These are phyloP conservation scores for Pilophorus perplexus DNA, from an alignment of 2,888 invertebrate species.

Conservation along the genomic window DNA sequence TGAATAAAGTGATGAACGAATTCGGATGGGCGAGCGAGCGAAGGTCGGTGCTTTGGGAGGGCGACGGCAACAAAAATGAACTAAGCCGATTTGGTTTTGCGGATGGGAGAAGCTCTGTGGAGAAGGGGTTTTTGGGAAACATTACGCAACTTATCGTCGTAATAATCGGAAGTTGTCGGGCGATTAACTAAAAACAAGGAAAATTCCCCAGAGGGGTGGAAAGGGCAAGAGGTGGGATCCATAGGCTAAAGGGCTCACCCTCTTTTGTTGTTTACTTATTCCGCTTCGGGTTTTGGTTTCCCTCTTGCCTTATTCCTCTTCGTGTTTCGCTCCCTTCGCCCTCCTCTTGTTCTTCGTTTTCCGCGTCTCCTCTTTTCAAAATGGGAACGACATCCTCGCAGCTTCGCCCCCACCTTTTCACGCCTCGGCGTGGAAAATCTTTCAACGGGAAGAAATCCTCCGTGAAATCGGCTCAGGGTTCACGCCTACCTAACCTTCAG, in stretches of 20 bases:
- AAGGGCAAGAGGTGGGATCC: neutral
- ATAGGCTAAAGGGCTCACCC: constrained; percentile 14
- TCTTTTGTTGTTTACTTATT: constrained; percentile 10
- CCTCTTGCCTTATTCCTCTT: too few relatives aligned
- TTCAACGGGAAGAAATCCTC: constrained; percentile 36
- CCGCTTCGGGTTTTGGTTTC: neutral
- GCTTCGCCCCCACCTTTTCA: too few relatives aligned
- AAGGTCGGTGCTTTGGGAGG: too few relatives aligned
- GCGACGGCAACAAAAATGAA: too few relatives aligned
- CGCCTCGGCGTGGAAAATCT: constrained; percentile 25
- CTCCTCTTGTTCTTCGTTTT: neutral
- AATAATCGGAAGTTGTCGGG: constrained; percentile 41
- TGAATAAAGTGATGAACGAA: too few relatives aligned
- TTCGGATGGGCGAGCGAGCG: too few relatives aligned
- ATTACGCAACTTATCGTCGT: constrained; percentile 37
- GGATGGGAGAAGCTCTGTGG: too few relatives aligned
- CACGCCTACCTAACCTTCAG: constrained; percentile 41
- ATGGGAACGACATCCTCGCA: neutral
- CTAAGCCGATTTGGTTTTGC: too few relatives aligned
- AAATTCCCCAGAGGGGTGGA: neutral
- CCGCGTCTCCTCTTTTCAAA: neutral
- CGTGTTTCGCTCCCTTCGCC: neutral
- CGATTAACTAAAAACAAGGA: constrained; percentile 42
- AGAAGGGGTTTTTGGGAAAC: constrained; percentile 20
- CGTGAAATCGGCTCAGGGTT: constrained; percentile 43